Percentiles rank a stretch among this genome's conserved stretches.
phyloP scores from a whole-genome alignment of 2,113 vertebrate genomes.

The Rhynchomys soricoides region DNA sequence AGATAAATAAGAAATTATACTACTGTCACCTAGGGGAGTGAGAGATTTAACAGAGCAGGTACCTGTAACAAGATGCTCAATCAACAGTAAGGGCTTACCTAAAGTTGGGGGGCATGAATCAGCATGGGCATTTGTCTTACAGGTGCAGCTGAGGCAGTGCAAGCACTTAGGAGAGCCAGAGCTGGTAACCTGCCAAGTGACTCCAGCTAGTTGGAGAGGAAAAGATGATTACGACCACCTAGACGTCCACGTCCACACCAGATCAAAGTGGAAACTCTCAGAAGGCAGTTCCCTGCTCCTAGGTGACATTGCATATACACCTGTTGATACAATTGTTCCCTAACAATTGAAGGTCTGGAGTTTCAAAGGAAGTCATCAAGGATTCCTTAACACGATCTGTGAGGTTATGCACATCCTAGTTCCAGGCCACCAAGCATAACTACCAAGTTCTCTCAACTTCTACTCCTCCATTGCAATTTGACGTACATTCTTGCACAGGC shows the following conservation, averaged over 20 bases:
- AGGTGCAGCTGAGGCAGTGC: not conserved
- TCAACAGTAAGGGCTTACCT: not conserved
- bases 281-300: not conserved
- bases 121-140: not conserved
- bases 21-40: not conserved
- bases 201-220: not conserved
- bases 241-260: not conserved
- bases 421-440: not conserved
- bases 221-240: not conserved
- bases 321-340: not conserved
- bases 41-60: not conserved
- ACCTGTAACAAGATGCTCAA: not conserved
- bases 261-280: not conserved
- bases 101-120: slow-evolving; percentile 11
- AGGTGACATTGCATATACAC: not conserved
- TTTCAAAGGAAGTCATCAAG: not conserved
- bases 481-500: not conserved
- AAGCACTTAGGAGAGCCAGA: not conserved
- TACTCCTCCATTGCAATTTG: not conserved
- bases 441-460: not conserved
- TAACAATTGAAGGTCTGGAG: not conserved
- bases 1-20: not conserved
- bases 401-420: not conserved
- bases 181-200: not conserved
- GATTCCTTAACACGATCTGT: not conserved